Evolutionary conservation across 2,888 invertebrate species (phyloP).

Genomic region (Sphecodes monilicornis): DNA sequence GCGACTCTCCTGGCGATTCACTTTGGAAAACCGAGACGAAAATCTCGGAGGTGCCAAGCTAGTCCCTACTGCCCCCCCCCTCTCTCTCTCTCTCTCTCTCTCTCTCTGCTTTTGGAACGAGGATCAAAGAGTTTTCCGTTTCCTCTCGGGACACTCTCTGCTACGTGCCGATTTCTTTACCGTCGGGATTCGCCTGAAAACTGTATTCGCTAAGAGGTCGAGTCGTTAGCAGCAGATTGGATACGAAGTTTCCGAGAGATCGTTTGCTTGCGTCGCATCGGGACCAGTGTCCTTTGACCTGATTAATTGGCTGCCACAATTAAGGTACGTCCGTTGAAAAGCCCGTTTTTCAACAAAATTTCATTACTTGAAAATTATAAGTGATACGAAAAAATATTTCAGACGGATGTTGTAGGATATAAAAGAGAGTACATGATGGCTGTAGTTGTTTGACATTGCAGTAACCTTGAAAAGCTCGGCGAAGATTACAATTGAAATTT

Average conservation of each 20-base stretch:
- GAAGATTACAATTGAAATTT: too few relatives aligned
- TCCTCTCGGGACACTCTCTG: background rate
- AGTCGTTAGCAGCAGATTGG: background rate
- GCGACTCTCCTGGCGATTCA: background rate
- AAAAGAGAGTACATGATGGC: too few relatives aligned
- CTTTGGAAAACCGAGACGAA: background rate
- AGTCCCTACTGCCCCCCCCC: too few relatives aligned
- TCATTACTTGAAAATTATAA: too few relatives aligned
- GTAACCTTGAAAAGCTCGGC: too few relatives aligned
- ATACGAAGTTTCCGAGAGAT: background rate
- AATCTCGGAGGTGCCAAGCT: background rate
- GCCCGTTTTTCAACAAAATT: too few relatives aligned
- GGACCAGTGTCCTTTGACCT: background rate
- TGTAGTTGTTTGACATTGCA: too few relatives aligned
- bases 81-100: too few relatives aligned
- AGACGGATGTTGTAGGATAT: too few relatives aligned
- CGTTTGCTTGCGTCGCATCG: background rate
- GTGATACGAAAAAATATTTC: too few relatives aligned
- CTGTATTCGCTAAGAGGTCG: background rate
- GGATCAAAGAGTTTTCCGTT: background rate
- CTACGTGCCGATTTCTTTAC: background rate
- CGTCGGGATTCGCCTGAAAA: background rate
- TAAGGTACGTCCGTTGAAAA: too few relatives aligned
- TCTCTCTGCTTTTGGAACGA: background rate
- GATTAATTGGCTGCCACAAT: background rate